Percentiles rank a stretch among this genome's conserved stretches.
phyloP scores from a whole-genome alignment of 2,113 vertebrate genomes.

The Emydura subglobosa region DNA sequence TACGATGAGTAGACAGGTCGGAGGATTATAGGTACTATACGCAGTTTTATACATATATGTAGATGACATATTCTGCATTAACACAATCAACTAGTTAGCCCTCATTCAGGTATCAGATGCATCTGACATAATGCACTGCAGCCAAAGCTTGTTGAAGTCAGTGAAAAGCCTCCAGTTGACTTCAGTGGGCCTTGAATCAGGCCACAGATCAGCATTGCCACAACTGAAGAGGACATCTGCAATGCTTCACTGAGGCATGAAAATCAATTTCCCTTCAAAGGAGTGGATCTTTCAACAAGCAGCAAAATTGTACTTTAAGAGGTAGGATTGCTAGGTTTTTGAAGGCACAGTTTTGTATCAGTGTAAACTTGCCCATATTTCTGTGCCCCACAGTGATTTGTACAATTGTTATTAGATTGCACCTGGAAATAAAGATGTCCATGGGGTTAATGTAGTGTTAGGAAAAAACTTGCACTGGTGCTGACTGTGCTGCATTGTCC shows the following conservation, averaged over 20 bases:
- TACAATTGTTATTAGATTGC: neutral
- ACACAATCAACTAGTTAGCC: neutral
- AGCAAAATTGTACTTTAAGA: slow-evolving; percentile 48
- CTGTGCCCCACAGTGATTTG: neutral
- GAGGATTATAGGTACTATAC: neutral
- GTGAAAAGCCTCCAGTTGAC: neutral
- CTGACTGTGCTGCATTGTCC: neutral
- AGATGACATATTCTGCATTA: neutral
- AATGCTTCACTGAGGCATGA: neutral
- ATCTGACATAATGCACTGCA: neutral
- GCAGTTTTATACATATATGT: neutral
- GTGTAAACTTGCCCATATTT: slow-evolving; percentile 21
- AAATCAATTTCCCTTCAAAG: slow-evolving; percentile 8
- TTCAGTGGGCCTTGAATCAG: neutral
- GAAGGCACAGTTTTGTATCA: slow-evolving; percentile 45
- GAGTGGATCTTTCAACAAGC: slow-evolving; percentile 64
- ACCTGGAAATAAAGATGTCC: neutral
- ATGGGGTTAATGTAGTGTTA: neutral
- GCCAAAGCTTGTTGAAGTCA: neutral
- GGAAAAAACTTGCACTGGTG: neutral
- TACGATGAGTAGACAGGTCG: slow-evolving; percentile 26
- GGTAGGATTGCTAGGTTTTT: slow-evolving; percentile 38
- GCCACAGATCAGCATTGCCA: neutral
- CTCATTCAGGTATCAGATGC: neutral
- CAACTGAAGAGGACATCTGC: slow-evolving; percentile 42